Conservation (phyloP, 2,797 vertebrate genomes). For the Vireo griseus region DNA sequence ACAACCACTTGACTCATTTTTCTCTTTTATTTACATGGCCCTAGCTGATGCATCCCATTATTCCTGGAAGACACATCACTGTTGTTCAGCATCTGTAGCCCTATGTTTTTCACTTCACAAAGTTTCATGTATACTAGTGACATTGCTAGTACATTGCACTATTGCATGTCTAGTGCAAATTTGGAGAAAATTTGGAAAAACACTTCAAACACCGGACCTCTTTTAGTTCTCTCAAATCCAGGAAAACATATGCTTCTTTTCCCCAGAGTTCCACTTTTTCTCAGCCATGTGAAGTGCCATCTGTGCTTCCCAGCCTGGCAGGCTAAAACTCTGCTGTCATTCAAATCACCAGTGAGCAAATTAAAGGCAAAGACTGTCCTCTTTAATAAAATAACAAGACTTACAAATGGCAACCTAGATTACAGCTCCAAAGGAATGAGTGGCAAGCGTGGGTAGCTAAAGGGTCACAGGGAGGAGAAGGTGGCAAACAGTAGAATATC, state of each 20-base stretch:
- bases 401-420: not conserved
- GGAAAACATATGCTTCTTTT: constrained; percentile 10
- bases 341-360: not conserved
- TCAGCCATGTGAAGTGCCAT: constrained; percentile 42
- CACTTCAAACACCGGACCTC: not conserved
- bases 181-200: not conserved
- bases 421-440: not conserved
- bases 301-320: constrained; percentile 23
- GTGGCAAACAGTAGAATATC: not conserved
- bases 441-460: not conserved
- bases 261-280: constrained; percentile 25
- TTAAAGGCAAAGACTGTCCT: constrained; percentile 15
- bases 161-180: not conserved
- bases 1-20: not conserved
- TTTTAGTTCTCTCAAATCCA: constrained; percentile 1
- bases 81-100: not conserved
- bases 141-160: not conserved
- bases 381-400: not conserved
- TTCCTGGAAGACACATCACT: not conserved
- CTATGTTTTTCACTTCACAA: not conserved
- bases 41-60: not conserved
- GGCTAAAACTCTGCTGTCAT: constrained; percentile 22
- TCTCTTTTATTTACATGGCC: not conserved
- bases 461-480: not conserved
- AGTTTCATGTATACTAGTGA: not conserved